Evolutionary conservation across 2,888 invertebrate genomes (phyloP).

Genomic region (Sicus ferrugineus): DNA sequence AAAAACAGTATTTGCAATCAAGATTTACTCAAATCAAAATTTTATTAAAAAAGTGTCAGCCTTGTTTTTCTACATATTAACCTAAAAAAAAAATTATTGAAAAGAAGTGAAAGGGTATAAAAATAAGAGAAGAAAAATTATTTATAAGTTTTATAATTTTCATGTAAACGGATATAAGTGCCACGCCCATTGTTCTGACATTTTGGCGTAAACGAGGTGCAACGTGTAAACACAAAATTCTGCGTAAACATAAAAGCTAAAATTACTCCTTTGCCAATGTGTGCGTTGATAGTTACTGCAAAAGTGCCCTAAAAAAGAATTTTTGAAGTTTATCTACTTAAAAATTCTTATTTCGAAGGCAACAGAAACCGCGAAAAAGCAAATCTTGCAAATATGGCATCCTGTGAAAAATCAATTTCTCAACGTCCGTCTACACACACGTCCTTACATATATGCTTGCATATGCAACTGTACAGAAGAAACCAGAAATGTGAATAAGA

Average conservation of each 20-base stretch:
- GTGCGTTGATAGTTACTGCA: background rate
- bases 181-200: conserved; percentile 30
- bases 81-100: too few relatives aligned
- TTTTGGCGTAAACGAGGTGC: conserved; percentile 13
- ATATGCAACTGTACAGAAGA: conserved; percentile 3
- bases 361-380: background rate
- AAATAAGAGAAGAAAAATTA: background rate
- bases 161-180: background rate
- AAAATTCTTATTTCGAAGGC: background rate
- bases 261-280: background rate
- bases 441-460: conserved; percentile 3
- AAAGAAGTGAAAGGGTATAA: too few relatives aligned
- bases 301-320: background rate
- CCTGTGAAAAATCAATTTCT: conserved; percentile 16
- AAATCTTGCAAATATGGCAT: background rate
- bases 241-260: background rate
- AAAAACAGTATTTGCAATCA: too few relatives aligned
- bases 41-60: background rate
- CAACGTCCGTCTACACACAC: background rate
- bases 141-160: background rate
- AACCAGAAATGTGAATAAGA: background rate
- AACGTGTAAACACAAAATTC: background rate
- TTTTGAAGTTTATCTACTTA: background rate
- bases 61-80: background rate
- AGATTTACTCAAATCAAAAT: too few relatives aligned